These are phyloP conservation scores for Epistrophe grossulariae DNA, from an alignment of 2,888 invertebrate species.

Conservation along the genomic window DNA sequence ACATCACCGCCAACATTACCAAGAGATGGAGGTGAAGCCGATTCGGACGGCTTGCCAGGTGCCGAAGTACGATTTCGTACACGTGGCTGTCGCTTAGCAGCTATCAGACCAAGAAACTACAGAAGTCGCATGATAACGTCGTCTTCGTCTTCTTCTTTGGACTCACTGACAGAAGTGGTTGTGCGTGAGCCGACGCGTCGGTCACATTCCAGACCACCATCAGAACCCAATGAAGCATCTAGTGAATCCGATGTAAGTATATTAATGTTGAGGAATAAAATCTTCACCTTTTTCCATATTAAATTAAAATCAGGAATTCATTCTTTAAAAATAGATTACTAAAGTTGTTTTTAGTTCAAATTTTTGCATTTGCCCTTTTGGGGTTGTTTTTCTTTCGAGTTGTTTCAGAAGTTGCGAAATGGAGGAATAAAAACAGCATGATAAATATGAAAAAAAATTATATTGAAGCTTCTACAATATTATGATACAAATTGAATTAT, in stretches of 20 bases:
- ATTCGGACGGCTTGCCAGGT: constrained; percentile 27
- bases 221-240: constrained; percentile 43
- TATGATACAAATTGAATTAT: too few species aligned
- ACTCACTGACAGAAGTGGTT: constrained; percentile 51
- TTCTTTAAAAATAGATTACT: background rate
- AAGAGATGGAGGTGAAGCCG: constrained; percentile 15
- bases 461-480: too few species aligned
- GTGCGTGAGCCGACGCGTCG: constrained; percentile 39
- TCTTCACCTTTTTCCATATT: too few species aligned
- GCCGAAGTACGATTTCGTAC: constrained; percentile 41
- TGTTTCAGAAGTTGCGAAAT: too few species aligned
- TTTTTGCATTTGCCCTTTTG: too few species aligned
- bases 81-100: constrained; percentile 38
- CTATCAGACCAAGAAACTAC: constrained; percentile 65
- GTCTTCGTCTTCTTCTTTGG: constrained; percentile 70
- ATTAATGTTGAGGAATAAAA: background rate
- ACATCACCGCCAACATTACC: constrained; percentile 17
- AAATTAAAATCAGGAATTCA: too few species aligned
- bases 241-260: constrained; percentile 64
- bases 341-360: too few species aligned
- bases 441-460: too few species aligned
- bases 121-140: constrained; percentile 65
- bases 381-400: too few species aligned
- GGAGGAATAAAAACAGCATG: too few species aligned
- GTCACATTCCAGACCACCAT: constrained; percentile 20